Base-by-base conservation (phyloP, 2,888 invertebrate species). In the Drosophila parthenogenetica region DNA sequence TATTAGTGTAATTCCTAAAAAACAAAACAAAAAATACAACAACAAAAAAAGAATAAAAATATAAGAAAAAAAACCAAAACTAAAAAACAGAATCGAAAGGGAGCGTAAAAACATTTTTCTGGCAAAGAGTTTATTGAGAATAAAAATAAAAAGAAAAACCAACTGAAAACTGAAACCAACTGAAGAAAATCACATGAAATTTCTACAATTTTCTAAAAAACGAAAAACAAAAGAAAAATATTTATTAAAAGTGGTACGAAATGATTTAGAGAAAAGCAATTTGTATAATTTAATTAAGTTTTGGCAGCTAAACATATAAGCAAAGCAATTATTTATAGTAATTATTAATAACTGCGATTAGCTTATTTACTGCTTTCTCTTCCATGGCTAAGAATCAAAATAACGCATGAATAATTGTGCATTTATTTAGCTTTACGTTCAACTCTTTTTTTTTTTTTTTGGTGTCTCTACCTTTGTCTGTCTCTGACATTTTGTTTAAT, bases 1-100 rank as follows among this genome's bases (percentile, higher is more conserved):
- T 90, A 90, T 90, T 90, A 90, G 89, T 82, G 89, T 90, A 90
- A 90, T 90, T 90, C 85, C 80, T 89, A 89, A 89, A 7, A 82
- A 74, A 77, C 58, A 43, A 71, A 75, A 62, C 65, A 64, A 60
- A 55, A 66, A 50, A 51, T 55, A 53, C 51, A 45, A 69, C 32
- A 57, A 58, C 39, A 25, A 53, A 65, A 59, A 35, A 61, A 60
- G 11, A 48, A 59, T 29, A 49, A 66, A 75, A 64, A n/a, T 25
- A 55, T 35, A 73, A 62, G 39, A 42, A 53, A 58, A 60, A 60
- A 61, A 57, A 55, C 53, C 17, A 49, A 61, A 60, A 55, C 19
- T 29, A 8, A 11, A 53, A 32, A 73, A 46, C 42, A 46, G 69
- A 77, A 79, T 60, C 55, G 68, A 63, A 71, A 66, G 46, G 42